phyloP scores from a whole-genome alignment of 2,797 vertebrate species.

The Synanceia verrucosa region DNA sequence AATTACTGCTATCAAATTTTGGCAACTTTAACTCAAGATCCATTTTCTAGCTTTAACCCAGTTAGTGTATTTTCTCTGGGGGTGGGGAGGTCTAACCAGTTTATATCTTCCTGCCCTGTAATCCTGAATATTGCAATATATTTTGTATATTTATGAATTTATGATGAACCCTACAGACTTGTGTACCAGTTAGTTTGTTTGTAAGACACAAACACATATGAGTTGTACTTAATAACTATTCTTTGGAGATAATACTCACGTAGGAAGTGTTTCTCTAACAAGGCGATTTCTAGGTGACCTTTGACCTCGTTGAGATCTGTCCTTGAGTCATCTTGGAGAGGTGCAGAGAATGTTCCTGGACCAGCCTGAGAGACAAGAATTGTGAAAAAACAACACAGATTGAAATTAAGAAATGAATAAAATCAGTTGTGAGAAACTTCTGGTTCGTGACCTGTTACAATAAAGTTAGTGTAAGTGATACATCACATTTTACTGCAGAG shows the following conservation, averaged over 20 bases:
- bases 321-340: conserved; percentile 88
- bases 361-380: conserved; percentile 84
- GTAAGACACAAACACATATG: neutral
- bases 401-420: neutral
- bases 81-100: no score
- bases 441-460: neutral
- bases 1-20: no score
- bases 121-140: no score
- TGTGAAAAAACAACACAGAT: neutral
- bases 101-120: no score
- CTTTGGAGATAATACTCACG: conserved; percentile 86
- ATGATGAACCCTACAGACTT: no score
- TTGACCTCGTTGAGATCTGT: conserved; percentile 96
- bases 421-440: neutral
- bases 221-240: neutral
- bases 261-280: conserved; percentile 97
- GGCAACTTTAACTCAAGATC: no score
- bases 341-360: conserved; percentile 83
- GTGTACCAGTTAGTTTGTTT: neutral
- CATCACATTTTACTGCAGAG: neutral
- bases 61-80: no score
- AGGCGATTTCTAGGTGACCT: conserved; percentile 96
- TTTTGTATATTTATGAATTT: no score
- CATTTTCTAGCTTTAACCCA: no score
- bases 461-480: no score